Base-by-base conservation (phyloP, 2,797 vertebrate species). In the Oreochromis grahami region DNA sequence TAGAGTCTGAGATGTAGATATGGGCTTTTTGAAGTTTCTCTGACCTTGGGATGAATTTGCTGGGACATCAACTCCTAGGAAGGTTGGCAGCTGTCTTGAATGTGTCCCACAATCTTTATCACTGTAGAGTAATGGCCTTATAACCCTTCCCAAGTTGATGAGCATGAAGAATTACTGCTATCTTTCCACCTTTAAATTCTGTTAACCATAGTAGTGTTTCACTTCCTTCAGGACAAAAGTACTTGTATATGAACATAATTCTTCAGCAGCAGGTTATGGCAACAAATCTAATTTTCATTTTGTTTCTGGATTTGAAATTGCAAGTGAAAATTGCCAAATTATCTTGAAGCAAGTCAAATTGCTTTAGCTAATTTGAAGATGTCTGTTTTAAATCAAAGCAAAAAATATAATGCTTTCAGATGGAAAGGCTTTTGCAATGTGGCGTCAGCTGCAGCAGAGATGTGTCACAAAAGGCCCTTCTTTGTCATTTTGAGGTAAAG, bases 401-500 rank as follows among this genome's bases (percentile, higher is more conserved):
- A 43, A 77, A 72, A 38, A 24, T 41, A 80, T 10, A 34, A 80
- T 1, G 29, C 52, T 21, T 58, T 21, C 24, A 15, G 74, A 77
- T 21, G 79, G 48, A 58, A 84, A 85, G 36, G 80, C 65, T 65
- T 68, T 51, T 19, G 14, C 43, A 21, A 34, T 72, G 81, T 56
- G 76, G 38, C 50, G 52, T 78, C 55, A 58, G 58, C 79, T n/a
- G 60, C 84, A 60, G 78, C 68, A 41, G 77, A 86, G 83, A 89
- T 63, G 86, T 84, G 81, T 86, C 81, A 88, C 83, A 60, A 79
- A 78, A 82, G 76, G 52, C 43, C 48, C 72, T 77, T 76, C 76
- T 85, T 92, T 86, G 87, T 90, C 88, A 86, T 81, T 79, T 76
- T 85, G 84, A 84, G 87, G 88, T 88, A 48, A 21, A 55, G 84